Percentiles rank a stretch among this genome's conserved stretches.
Conservation (phyloP, 2,113 vertebrate genomes). For the Oxyruncus cristatus region DNA sequence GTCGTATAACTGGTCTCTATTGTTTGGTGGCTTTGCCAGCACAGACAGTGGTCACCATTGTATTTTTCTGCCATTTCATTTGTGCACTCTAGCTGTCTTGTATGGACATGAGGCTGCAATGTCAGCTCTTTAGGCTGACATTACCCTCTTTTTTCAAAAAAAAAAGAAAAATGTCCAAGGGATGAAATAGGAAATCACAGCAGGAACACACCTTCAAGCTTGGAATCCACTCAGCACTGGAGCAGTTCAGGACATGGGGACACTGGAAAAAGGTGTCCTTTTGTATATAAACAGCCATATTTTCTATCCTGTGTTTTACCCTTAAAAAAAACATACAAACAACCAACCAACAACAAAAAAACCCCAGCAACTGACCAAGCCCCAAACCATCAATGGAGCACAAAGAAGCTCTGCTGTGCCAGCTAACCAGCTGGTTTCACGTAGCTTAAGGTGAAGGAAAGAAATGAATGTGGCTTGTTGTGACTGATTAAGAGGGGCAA, state of each 20-base stretch:
- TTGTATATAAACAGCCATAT: neutral
- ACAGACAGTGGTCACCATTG: neutral
- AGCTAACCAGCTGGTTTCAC: neutral
- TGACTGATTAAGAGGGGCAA: constrained; percentile 34
- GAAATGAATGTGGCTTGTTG: neutral
- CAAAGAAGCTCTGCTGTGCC: neutral
- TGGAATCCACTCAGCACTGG: neutral
- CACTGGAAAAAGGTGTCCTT: neutral
- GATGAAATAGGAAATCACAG: neutral
- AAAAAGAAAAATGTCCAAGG: neutral
- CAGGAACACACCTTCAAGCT: neutral
- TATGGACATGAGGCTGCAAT: neutral
- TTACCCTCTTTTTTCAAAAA: no score
- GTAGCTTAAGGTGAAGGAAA: neutral
- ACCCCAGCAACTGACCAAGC: neutral
- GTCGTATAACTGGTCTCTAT: neutral
- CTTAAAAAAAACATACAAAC: neutral
- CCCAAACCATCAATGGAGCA: neutral
- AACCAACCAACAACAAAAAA: neutral
- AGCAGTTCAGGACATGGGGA: neutral
- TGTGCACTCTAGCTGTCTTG: neutral
- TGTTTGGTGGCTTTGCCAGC: neutral
- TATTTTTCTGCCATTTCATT: neutral
- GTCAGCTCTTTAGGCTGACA: neutral
- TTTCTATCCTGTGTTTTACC: neutral